These are phyloP conservation scores for Enteromius mattozi DNA, from an alignment of 2,797 vertebrate species.

Conservation along the genomic window DNA sequence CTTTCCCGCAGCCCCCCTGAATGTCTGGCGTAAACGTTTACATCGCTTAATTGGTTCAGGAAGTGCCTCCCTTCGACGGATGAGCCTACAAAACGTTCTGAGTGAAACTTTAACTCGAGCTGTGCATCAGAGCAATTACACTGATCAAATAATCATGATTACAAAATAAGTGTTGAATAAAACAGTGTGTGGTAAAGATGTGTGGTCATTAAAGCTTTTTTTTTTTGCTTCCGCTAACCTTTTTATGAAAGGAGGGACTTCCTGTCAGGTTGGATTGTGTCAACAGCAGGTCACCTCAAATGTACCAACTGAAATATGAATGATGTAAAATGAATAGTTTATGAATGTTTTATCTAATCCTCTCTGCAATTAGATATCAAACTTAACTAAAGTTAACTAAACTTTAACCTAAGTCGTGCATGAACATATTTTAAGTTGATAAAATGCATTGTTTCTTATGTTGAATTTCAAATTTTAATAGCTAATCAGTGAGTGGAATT, in stretches of 20 bases:
- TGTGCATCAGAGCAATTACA: slow-evolving; percentile 31
- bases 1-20: slow-evolving; percentile 21
- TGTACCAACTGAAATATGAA: slow-evolving; percentile 27
- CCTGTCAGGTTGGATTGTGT: slow-evolving; percentile 19
- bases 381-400: not conserved
- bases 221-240: not conserved
- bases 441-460: not conserved
- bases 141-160: slow-evolving; percentile 49
- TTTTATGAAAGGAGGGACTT: not conserved
- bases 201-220: slow-evolving; percentile 45
- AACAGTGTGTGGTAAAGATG: slow-evolving; percentile 38
- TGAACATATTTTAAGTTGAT: not conserved
- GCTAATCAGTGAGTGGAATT: not conserved
- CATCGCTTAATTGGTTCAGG: slow-evolving; percentile 9
- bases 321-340: slow-evolving; percentile 3
- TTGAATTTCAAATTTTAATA: not conserved
- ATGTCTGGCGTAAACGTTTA: slow-evolving; percentile 45
- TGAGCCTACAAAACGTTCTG: slow-evolving; percentile 10
- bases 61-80: slow-evolving; percentile 48
- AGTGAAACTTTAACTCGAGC: slow-evolving; percentile 11
- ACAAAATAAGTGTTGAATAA: slow-evolving; percentile 56
- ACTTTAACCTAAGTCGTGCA: not conserved
- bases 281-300: not conserved
- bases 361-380: not conserved
- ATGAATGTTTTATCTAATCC: slow-evolving; percentile 22